A percentile compares a stretch with the other conserved stretches of the same genome.
These are phyloP conservation scores for Mola mola DNA, from an alignment of 2,113 vertebrate genomes.

Conservation along the genomic window DNA sequence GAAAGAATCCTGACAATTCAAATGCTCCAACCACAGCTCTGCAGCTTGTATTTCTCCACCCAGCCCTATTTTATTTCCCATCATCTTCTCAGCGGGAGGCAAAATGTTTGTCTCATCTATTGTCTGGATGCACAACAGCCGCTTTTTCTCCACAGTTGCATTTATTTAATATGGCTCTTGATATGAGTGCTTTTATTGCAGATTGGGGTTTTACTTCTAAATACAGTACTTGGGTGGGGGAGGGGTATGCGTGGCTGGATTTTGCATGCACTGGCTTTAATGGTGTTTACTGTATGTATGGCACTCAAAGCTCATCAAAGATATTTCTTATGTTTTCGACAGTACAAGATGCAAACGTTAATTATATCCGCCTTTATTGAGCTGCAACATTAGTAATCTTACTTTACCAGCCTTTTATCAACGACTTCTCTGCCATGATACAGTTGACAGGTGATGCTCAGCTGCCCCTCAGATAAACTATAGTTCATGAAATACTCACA, in stretches of 20 bases:
- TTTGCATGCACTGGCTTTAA: too few species aligned
- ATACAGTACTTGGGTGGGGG: background rate
- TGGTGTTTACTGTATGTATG: too few species aligned
- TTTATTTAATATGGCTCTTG: conserved; percentile 13
- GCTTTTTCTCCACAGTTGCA: background rate
- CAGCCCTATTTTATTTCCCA: conserved; percentile 4
- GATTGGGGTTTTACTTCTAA: conserved; percentile 11
- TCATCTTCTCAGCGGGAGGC: conserved; percentile 15
- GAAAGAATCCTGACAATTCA: conserved; percentile 33
- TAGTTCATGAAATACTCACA: too few species aligned
- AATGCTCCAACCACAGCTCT: conserved; percentile 25
- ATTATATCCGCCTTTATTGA: too few species aligned
- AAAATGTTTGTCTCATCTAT: conserved; percentile 44
- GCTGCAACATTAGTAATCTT: too few species aligned
- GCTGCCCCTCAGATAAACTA: too few species aligned
- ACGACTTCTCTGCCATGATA: too few species aligned
- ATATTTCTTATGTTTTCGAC: too few species aligned
- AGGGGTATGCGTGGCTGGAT: background rate
- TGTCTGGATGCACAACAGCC: conserved; percentile 32
- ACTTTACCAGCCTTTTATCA: too few species aligned
- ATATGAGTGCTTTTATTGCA: conserved; percentile 18
- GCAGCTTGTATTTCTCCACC: conserved; percentile 31
- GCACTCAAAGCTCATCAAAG: too few species aligned
- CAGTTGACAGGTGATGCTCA: too few species aligned
- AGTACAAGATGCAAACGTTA: too few species aligned